Evolutionary conservation across 2,797 vertebrate species (phyloP), one percentile per base, ranked within the genome.

Genomic region (Sebastiscus tertius): DNA sequence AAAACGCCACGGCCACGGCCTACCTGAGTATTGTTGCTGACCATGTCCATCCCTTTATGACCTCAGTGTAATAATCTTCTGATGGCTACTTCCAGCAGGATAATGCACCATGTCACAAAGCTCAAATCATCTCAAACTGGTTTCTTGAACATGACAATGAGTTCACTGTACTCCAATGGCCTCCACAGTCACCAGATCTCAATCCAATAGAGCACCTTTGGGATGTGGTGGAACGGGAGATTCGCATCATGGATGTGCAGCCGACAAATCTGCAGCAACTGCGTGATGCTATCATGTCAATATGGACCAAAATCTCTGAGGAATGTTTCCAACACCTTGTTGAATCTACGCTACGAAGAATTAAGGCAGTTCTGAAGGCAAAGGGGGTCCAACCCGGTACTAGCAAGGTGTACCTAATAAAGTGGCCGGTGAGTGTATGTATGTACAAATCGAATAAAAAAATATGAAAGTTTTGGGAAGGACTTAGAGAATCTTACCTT

Each of bases 11-110:
- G 24, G 55, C 55, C 13, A 27, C 13, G 26, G 56, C 56, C 56
- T 56, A 26, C 0, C 0, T 29, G 56, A 59, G 56, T 27, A 29
- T 59, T 34, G 59, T 34, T 61, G 18, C 10, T n/a, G 59, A 61
- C 31, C 59, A 61, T 61, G 20, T 61, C 59, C 22, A 18, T 42
- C 61, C 56, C 55, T 75, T 69, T 63, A 80, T 83, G 77, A 79
- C 72, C 65, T 68, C 55, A 70, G 46, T 77, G 70, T 72, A 84
- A 33, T 27, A 52, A 79, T 81, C 79, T 86, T 86, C 83, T 86
- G 78, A 88, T 88, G 75, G 75, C 80, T 88, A 80, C 79, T 88
- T 87, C 82, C 79, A 90, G 89, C 68, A 83, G 66, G 70, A 87
- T 82, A 80, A 80, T 1, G 1, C 61, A 8, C 52, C 78, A 65